These are phyloP conservation scores for Montipora sp. DNA, from an alignment of 64 coral and sea anemone species.

Conservation along the genomic window DNA sequence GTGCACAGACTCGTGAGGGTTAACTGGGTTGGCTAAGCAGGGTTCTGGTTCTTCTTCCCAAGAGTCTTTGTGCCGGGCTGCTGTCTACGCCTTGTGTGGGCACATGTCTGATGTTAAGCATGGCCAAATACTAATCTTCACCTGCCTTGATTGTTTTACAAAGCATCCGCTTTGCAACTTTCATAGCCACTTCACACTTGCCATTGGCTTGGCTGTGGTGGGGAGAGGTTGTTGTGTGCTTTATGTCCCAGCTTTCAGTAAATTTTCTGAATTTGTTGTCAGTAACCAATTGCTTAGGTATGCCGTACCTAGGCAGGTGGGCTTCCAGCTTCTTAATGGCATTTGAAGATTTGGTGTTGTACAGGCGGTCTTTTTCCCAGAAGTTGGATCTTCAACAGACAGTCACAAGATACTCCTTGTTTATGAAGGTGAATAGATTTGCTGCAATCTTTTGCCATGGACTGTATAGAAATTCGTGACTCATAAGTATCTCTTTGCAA, in stretches of 20 bases:
- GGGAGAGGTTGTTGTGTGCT: slow-evolving; percentile 25
- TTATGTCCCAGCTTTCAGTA: slow-evolving; percentile 1
- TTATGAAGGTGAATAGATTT: neutral
- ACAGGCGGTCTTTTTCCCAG: slow-evolving; percentile 26
- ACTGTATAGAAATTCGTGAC: neutral
- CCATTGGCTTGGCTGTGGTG: slow-evolving; percentile 40
- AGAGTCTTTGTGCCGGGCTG: slow-evolving; percentile 30
- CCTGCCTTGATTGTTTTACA: slow-evolving; percentile 28
- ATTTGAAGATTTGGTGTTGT: neutral
- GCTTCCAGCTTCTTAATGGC: slow-evolving; percentile 13
- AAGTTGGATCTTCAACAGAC: slow-evolving; percentile 31
- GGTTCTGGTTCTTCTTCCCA: slow-evolving; percentile 48
- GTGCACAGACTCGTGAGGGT: neutral
- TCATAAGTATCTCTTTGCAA: slow-evolving; percentile 33
- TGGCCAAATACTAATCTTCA: slow-evolving; percentile 51
- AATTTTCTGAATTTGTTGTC: slow-evolving; percentile 49
- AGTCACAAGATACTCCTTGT: slow-evolving; percentile 11
- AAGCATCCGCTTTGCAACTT: slow-evolving; percentile 43
- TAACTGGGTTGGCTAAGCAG: slow-evolving; percentile 19
- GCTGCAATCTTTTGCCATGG: slow-evolving; percentile 38
- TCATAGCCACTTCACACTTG: slow-evolving; percentile 47
- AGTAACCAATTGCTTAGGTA: slow-evolving; percentile 10
- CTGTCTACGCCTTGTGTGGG: slow-evolving; percentile 41
- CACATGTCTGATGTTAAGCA: slow-evolving; percentile 50
- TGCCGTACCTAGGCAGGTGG: neutral